These are phyloP conservation scores for Sebastes cheni DNA, from an alignment of 2,797 vertebrate species.

Conservation along the genomic window DNA sequence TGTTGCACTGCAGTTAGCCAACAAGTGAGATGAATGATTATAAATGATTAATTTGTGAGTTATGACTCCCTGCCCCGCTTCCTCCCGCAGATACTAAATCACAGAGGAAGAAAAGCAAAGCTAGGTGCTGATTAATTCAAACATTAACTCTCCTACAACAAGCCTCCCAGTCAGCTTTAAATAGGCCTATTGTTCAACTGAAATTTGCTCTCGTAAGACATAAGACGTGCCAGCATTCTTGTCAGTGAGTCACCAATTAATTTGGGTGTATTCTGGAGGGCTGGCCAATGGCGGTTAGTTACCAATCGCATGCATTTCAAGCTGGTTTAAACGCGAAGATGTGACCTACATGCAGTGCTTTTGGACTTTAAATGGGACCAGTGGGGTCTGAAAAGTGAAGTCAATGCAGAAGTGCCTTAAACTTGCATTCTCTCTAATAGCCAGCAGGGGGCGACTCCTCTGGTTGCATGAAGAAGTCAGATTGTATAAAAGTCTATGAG, in stretches of 20 bases:
- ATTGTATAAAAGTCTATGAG: background rate
- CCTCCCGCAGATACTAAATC: conserved; percentile 59
- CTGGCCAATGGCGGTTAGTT: conserved; percentile 29
- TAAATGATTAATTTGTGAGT: conserved; percentile 64
- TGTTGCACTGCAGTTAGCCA: conserved; percentile 22
- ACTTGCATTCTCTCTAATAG: background rate
- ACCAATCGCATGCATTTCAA: conserved; percentile 1
- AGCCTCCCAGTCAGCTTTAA: conserved; percentile 71
- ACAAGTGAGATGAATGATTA: conserved; percentile 53
- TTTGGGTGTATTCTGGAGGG: conserved; percentile 42
- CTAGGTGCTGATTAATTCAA: conserved; percentile 73
- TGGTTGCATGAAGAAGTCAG: background rate
- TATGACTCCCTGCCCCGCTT: conserved; percentile 48
- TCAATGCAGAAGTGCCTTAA: background rate
- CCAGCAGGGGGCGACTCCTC: background rate
- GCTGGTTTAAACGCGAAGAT: background rate
- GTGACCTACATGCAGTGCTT: background rate
- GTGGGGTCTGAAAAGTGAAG: background rate
- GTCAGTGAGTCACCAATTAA: conserved; percentile 56
- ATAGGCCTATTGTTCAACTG: conserved; percentile 70
- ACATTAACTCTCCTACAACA: conserved; percentile 70
- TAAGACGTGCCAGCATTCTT: conserved; percentile 19
- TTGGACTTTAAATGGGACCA: background rate
- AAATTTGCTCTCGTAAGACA: conserved; percentile 43
- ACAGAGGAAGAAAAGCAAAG: conserved; percentile 65